Evolutionary conservation across 1,140 invertebrate genomes (phyloP).

Genomic region (Reticulitermes speratus): DNA sequence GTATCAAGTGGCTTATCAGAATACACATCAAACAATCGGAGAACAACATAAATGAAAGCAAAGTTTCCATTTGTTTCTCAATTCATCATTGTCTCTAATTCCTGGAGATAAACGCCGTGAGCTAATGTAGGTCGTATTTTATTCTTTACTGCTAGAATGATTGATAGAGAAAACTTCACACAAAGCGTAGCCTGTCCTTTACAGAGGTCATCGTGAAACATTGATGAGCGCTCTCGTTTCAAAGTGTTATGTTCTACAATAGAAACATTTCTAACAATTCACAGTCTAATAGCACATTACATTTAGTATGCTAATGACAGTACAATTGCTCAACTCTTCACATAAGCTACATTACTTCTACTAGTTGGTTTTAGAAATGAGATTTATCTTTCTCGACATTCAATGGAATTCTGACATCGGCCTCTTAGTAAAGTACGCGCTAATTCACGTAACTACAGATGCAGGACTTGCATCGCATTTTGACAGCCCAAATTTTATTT

Average conservation of each 20-base stretch:
- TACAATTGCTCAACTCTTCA: background rate
- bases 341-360: too few relatives aligned
- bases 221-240: background rate
- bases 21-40: background rate
- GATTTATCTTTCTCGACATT: too few relatives aligned
- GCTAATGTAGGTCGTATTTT: background rate
- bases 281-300: background rate
- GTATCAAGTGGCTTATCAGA: background rate
- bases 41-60: background rate
- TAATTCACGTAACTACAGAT: too few relatives aligned
- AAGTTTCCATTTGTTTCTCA: background rate
- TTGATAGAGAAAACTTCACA: background rate
- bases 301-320: background rate
- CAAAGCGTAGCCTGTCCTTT: background rate
- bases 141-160: background rate
- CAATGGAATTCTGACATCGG: too few relatives aligned
- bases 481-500: too few relatives aligned
- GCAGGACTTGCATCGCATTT: too few relatives aligned
- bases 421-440: too few relatives aligned
- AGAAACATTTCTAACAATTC: conserved; percentile 1
- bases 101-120: background rate
- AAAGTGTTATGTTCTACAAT: background rate
- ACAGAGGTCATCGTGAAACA: background rate
- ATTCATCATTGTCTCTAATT: background rate
- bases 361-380: too few relatives aligned